A percentile compares a stretch with the other conserved stretches of the same genome.
Evolutionary conservation across 2,797 vertebrate genomes (phyloP).

Genomic region (Leucoraja ocellata): DNA sequence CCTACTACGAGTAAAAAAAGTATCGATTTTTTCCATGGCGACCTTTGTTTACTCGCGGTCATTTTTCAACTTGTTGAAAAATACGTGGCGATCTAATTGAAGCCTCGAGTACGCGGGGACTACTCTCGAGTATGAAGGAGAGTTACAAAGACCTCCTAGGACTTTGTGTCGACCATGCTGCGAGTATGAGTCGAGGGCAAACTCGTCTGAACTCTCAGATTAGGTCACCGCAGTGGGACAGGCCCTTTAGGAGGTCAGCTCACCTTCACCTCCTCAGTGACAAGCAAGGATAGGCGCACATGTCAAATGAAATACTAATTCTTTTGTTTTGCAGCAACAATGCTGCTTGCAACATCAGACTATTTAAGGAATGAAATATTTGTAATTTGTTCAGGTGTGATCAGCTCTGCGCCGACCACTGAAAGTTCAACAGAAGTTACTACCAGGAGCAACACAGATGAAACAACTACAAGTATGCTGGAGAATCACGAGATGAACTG

Average conservation of each 20-base stretch:
- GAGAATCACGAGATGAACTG: slow-evolving; percentile 56
- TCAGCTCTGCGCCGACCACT: neutral
- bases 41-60: too few species aligned
- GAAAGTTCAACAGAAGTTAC: neutral
- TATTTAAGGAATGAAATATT: neutral
- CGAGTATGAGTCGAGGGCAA: too few species aligned
- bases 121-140: too few species aligned
- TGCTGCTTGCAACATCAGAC: neutral
- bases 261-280: neutral
- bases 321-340: neutral
- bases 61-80: too few species aligned
- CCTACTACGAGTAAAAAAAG: too few species aligned
- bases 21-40: too few species aligned
- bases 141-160: too few species aligned
- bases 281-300: neutral
- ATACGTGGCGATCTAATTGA: too few species aligned
- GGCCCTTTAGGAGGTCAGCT: neutral
- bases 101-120: too few species aligned
- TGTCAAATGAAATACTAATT: neutral
- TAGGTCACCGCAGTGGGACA: too few species aligned
- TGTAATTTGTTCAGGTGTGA: neutral
- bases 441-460: slow-evolving; percentile 45
- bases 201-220: too few species aligned
- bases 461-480: slow-evolving; percentile 46
- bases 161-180: too few species aligned